Evolutionary conservation across 2,113 vertebrate genomes (phyloP), one percentile per base, ranked within the genome.

Genomic region (Numenius arquata): DNA sequence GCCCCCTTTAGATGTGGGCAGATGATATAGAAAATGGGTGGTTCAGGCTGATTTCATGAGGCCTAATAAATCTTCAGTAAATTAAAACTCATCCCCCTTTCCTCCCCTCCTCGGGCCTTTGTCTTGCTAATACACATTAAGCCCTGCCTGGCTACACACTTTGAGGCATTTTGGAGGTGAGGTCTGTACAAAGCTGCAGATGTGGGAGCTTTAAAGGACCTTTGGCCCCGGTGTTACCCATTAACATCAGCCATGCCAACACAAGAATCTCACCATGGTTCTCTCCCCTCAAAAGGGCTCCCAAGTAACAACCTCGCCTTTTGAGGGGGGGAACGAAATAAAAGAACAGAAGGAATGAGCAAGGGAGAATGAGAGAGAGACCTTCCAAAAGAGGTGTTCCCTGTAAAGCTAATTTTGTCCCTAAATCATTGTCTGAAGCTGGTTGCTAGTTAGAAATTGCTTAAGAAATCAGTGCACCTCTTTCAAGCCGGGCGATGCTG

Each of bases 51-150:
- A 98, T 98, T 98, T 97, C 98, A 98, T 97, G 97, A 98, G 97
- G 97, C 97, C 98, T 98, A 98, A 98, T 98, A 98, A 98, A 98
- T 98, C 98, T 98, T 98, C 97, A 98, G 98, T 97, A 98, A 98
- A 98, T 98, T 98, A 98, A 98, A 98, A 97, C 97, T 97, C 97
- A 97, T 98, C 97, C 96, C 95, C 96, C 80, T 90, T 89, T 93
- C 97, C 97, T 97, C 96, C 97, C 86, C 95, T 97, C 66, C 72
- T 36, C 3, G 0, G 26, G 92, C 87, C 96, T 98, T 98, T 98
- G 98, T 98, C 98, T 98, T 98, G 98, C 97, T 98, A 98, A 98
- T 98, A 93, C 97, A 97, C 97, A 98, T 98, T 98, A 98, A 56
- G 87, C 76, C 96, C 95, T 97, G 98, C 97, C 97, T 98, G 98